These are phyloP conservation scores for Tetanocera ferruginea DNA, from an alignment of 2,888 invertebrate genomes.

Conservation along the genomic window DNA sequence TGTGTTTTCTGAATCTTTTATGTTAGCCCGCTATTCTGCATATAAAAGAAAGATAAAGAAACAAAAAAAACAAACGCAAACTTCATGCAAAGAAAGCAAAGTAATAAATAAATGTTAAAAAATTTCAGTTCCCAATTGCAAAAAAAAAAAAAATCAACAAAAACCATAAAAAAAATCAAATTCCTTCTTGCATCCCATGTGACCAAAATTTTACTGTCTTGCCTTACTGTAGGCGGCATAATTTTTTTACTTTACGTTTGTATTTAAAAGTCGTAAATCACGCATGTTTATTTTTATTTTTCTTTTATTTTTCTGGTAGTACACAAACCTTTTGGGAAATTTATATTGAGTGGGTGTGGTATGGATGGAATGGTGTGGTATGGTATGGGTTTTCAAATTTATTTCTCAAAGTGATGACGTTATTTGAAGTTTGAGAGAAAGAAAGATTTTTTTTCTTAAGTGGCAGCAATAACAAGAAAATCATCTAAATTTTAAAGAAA, in stretches of 20 bases:
- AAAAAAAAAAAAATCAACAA: too few species aligned
- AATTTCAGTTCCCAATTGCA: not conserved
- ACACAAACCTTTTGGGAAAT: constrained; percentile 29
- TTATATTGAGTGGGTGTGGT: not conserved
- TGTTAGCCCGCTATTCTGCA: too few species aligned
- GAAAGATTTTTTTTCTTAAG: too few species aligned
- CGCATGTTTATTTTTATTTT: constrained; percentile 10
- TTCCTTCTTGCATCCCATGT: constrained; percentile 27
- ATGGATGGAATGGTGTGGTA: not conserved
- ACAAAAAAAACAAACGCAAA: not conserved
- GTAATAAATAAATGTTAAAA: not conserved
- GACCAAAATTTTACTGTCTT: constrained; percentile 27
- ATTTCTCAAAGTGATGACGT: too few species aligned
- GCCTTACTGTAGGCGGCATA: constrained; percentile 1
- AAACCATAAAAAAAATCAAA: too few species aligned
- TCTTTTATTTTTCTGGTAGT: not conserved
- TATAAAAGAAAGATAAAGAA: not conserved
- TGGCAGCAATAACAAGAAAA: not conserved
- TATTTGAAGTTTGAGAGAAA: too few species aligned
- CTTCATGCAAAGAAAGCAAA: not conserved
- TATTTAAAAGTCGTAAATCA: constrained; percentile 46
- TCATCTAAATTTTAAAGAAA: not conserved
- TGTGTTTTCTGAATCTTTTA: too few species aligned
- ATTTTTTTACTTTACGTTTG: constrained; percentile 29
- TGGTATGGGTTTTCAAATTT: not conserved